Percentiles rank a stretch among this genome's conserved stretches.
phyloP scores from a whole-genome alignment of 2,888 invertebrate species.

The Ommatoiulus sabulosus region DNA sequence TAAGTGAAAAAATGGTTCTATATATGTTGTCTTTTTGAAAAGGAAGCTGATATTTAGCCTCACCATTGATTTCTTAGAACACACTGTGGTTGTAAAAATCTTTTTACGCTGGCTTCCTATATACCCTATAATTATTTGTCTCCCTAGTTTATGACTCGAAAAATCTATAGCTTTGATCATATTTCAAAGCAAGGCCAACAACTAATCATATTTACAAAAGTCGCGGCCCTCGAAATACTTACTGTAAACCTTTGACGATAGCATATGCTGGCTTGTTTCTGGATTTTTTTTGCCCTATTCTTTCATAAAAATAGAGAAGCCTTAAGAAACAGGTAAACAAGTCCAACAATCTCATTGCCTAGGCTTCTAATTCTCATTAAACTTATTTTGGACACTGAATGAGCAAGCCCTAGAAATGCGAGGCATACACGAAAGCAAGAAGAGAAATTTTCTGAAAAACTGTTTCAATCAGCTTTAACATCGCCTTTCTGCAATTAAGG shows the following conservation, averaged over 20 bases:
- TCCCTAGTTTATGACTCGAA: background rate
- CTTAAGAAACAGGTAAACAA: background rate
- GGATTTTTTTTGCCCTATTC: background rate
- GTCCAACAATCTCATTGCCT: background rate
- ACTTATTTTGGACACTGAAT: background rate
- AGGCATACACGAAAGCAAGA: too few species aligned
- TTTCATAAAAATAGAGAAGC: background rate
- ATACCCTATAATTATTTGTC: background rate
- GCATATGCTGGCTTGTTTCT: background rate
- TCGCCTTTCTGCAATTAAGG: too few species aligned
- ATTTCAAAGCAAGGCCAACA: background rate
- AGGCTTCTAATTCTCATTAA: background rate
- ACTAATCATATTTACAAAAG: constrained; percentile 3
- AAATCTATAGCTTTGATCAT: background rate
- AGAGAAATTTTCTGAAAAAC: too few species aligned
- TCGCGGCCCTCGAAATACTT: background rate
- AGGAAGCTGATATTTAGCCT: too few species aligned
- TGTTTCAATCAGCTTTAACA: too few species aligned
- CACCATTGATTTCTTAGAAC: too few species aligned
- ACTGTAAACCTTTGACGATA: background rate
- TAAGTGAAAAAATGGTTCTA: too few species aligned
- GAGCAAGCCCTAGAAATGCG: background rate
- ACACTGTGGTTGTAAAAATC: too few species aligned
- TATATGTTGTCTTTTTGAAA: too few species aligned
- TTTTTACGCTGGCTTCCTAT: too few species aligned